A percentile compares a stretch with the other conserved stretches of the same genome.
These are phyloP conservation scores for Oegoconia quadripuncta DNA, from an alignment of 2,888 invertebrate genomes.

Conservation along the genomic window DNA sequence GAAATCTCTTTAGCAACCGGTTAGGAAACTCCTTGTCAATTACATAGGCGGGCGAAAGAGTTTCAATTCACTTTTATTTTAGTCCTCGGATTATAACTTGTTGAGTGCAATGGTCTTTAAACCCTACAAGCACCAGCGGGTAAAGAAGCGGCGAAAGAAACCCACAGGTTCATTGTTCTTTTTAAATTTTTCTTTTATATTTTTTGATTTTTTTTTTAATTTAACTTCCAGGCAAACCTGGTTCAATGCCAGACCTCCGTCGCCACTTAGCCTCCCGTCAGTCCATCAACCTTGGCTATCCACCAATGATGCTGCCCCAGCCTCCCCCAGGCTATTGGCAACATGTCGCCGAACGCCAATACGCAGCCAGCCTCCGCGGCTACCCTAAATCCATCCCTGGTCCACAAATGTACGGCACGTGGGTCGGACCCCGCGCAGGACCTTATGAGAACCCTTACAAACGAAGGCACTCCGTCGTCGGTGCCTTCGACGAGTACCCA, in stretches of 20 bases:
- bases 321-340: conserved; percentile 73
- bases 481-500: conserved; percentile 75
- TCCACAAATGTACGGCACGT: conserved; percentile 64
- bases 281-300: conserved; percentile 60
- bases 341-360: conserved; percentile 62
- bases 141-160: too few species aligned
- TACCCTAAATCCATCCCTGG: conserved; percentile 52
- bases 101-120: too few species aligned
- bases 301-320: conserved; percentile 52
- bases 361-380: conserved; percentile 65
- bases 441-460: conserved; percentile 75
- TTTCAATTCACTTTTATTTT: too few species aligned
- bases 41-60: too few species aligned
- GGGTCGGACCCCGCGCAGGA: conserved; percentile 68
- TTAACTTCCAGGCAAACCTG: conserved; percentile 67
- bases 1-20: too few species aligned
- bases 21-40: too few species aligned
- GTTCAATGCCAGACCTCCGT: conserved; percentile 73
- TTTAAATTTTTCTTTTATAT: too few species aligned
- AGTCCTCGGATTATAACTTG: too few species aligned
- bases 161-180: too few species aligned
- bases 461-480: conserved; percentile 74
- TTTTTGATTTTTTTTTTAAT: too few species aligned
- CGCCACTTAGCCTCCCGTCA: conserved; percentile 62
- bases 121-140: too few species aligned